Base-by-base conservation (phyloP, 2,797 vertebrate species). In the Ficedula albicollis region DNA sequence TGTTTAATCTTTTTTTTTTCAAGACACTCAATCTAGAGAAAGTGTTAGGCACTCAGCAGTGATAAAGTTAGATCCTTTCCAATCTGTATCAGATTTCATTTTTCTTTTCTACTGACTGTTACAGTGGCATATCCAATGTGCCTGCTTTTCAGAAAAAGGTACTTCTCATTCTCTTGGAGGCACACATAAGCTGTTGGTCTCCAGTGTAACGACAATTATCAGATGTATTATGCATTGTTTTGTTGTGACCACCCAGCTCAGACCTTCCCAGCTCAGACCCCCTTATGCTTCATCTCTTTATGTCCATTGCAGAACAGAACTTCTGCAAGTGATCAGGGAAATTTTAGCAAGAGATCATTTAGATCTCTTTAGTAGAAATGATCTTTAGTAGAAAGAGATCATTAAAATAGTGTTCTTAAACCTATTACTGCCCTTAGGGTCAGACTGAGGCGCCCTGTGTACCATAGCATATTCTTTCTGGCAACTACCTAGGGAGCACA, bases 371-470 rank as follows among this genome's bases (percentile, higher is more conserved):
- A 46, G 11, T 44, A 21, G 20, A 44, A 44, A 44, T 44, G 43
- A 44, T 44, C 20, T 44, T 44, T 44, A 22, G 44, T 75, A 54
- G 10, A 27, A 84, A 60, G 19, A 59, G 9, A 21, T 13, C 3
- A 30, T 44, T 67, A n/a, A 27, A 80, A 56, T 8, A 70, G 17
- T 56, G 25, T 64, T 70, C 25, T 70, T 32, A 89, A 58, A 26
- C 8, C 17, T 51, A 54, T 30, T 84, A 39, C 7, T 0, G 0
- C 23, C 18, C 5, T 25, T 62, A 21, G 12, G 6, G 6, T 66
- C 36, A 62, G 54, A 17, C 25, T 63, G 13, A 34, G n/a, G 13
- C 15, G 5, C 16, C 19, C 17, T 4, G 11, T 62, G 19, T 67
- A 63, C 23, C 16, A 23, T 14, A 23, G 15, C 7, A 4, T 74